A percentile compares a stretch with the other conserved stretches of the same genome.
These are phyloP conservation scores for Laticauda colubrina DNA, from an alignment of 2,113 vertebrate species.

Conservation along the genomic window DNA sequence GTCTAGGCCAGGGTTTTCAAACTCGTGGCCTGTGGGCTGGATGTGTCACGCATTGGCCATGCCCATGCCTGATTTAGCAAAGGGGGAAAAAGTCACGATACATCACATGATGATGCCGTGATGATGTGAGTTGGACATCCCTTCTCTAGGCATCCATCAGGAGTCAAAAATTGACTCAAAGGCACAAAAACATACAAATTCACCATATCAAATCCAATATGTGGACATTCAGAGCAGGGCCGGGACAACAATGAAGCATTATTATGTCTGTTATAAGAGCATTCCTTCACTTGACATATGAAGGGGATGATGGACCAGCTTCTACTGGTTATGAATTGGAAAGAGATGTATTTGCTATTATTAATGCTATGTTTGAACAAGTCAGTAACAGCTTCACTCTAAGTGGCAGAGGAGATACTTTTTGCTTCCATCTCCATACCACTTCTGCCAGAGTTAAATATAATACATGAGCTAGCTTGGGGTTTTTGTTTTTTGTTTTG, in stretches of 20 bases:
- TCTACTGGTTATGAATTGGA: background rate
- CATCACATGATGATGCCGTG: too few relatives aligned
- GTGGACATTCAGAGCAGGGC: background rate
- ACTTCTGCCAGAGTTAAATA: conserved; percentile 60
- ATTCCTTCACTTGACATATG: background rate
- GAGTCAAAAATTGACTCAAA: background rate
- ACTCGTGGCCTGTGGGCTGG: too few relatives aligned
- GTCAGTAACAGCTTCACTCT: background rate
- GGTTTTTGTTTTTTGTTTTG: too few relatives aligned
- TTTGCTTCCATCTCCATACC: background rate
- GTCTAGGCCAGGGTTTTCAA: too few relatives aligned
- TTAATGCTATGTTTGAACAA: background rate
- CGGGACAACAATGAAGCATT: background rate
- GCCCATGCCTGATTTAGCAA: too few relatives aligned
- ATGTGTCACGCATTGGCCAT: too few relatives aligned
- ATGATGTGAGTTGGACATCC: too few relatives aligned
- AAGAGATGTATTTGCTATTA: background rate
- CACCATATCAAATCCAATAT: too few relatives aligned
- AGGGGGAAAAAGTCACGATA: too few relatives aligned
- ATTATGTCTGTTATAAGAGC: background rate
- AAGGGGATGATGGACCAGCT: background rate
- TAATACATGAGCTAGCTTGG: conserved; percentile 36
- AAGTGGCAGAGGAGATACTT: background rate
- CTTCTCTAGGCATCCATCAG: background rate
- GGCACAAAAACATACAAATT: background rate